A percentile compares a stretch with the other conserved stretches of the same genome.
These are phyloP conservation scores for Apistogramma diplotaenia DNA, from an alignment of 2,113 vertebrate genomes.

Conservation along the genomic window DNA sequence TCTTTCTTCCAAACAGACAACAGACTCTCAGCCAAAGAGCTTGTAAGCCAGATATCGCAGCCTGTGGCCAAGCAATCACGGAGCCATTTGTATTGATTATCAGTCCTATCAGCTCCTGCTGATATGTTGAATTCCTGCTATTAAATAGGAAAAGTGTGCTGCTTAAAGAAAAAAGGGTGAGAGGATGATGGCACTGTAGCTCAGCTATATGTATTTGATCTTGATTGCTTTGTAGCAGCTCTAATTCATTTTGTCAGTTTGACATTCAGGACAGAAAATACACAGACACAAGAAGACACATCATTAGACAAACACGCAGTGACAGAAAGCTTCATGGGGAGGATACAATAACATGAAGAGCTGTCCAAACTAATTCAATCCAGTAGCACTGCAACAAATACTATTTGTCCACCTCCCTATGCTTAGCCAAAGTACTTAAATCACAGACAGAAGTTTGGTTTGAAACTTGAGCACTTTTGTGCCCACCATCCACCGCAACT, in stretches of 20 bases:
- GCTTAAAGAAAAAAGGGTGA: neutral
- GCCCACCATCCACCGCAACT: neutral
- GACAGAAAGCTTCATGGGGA: constrained; percentile 5
- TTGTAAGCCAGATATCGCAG: constrained; percentile 19
- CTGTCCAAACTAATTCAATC: constrained; percentile 10
- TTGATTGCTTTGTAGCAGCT: constrained; percentile 22
- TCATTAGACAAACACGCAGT: constrained; percentile 26
- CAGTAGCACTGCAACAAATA: neutral
- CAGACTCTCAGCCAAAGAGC: constrained; percentile 12
- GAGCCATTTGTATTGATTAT: constrained; percentile 59
- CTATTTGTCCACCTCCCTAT: neutral
- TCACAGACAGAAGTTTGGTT: neutral
- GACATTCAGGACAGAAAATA: constrained; percentile 37
- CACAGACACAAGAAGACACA: constrained; percentile 18
- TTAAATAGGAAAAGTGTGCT: constrained; percentile 14
- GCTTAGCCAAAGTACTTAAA: neutral
- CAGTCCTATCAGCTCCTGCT: constrained; percentile 24
- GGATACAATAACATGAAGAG: constrained; percentile 6
- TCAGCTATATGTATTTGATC: constrained; percentile 5
- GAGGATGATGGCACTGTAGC: neutral
- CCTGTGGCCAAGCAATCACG: constrained; percentile 50
- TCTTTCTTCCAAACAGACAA: constrained; percentile 37
- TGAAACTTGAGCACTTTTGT: neutral
- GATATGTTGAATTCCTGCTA: constrained; percentile 35
- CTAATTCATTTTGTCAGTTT: constrained; percentile 53